These are phyloP conservation scores for Etheostoma nigrum DNA, from an alignment of 2,797 vertebrate species.

Conservation along the genomic window DNA sequence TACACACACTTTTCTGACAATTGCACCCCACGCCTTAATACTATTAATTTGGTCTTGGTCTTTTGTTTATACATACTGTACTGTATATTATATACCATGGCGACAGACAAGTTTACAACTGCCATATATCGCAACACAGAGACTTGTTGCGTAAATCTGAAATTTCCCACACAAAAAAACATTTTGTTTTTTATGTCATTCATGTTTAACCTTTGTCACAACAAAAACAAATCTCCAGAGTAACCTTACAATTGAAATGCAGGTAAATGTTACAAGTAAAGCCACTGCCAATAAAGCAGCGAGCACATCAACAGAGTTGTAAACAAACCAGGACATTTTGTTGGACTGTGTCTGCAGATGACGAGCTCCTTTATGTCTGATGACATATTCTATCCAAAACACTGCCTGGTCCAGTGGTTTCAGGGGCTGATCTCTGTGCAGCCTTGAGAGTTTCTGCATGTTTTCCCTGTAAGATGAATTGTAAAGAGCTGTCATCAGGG, in stretches of 20 bases:
- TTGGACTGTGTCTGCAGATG: slow-evolving; percentile 74
- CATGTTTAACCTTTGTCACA: slow-evolving; percentile 58
- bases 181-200: slow-evolving; percentile 44
- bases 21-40: too few relatives aligned
- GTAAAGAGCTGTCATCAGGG: slow-evolving; percentile 71
- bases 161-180: not conserved
- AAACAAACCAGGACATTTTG: slow-evolving; percentile 82
- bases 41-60: too few relatives aligned
- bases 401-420: slow-evolving; percentile 78
- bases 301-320: slow-evolving; percentile 78
- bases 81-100: too few relatives aligned
- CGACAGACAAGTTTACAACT: too few relatives aligned
- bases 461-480: slow-evolving; percentile 78
- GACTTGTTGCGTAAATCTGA: not conserved
- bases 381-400: slow-evolving; percentile 86
- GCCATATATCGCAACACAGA: not conserved
- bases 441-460: slow-evolving; percentile 81
- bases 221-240: slow-evolving; percentile 50
- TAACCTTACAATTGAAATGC: slow-evolving; percentile 40
- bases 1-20: too few relatives aligned
- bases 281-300: slow-evolving; percentile 47
- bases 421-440: slow-evolving; percentile 80
- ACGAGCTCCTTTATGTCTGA: slow-evolving; percentile 81
- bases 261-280: slow-evolving; percentile 40
- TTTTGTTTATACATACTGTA: too few relatives aligned